phyloP scores from a whole-genome alignment of 1,140 invertebrate genomes.

The Nasonia longicornis region DNA sequence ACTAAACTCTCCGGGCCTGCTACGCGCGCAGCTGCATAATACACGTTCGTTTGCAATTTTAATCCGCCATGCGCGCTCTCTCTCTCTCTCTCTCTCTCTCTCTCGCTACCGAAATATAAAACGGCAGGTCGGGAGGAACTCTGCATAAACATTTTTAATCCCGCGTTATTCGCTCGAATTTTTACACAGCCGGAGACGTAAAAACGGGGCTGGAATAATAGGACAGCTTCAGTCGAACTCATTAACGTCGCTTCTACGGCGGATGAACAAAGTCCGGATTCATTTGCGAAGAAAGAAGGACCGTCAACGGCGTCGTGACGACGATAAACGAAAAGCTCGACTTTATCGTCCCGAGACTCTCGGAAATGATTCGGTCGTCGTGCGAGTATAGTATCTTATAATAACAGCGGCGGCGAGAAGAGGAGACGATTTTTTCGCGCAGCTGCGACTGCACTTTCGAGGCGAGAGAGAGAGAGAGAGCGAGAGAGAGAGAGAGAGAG shows the following conservation, averaged over 20 bases:
- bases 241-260: no score
- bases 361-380: slow-evolving; percentile 15
- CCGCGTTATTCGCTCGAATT: no score
- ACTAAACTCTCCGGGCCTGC: background rate
- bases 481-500: background rate
- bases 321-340: background rate
- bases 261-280: slow-evolving; percentile 4
- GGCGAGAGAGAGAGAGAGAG: background rate
- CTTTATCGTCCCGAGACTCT: background rate
- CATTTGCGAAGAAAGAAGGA: background rate
- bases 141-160: background rate
- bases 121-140: no score
- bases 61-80: background rate
- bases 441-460: background rate
- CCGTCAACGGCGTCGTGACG: background rate
- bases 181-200: no score
- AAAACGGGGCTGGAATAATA: no score
- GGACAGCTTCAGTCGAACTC: no score
- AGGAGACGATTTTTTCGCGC: background rate
- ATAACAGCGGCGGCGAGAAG: slow-evolving; percentile 1
- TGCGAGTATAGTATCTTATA: background rate
- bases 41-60: background rate
- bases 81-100: no score
- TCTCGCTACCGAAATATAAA: no score
- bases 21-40: background rate